Base-by-base conservation (phyloP, 2,888 invertebrate genomes). In the Diogma glabrata region DNA sequence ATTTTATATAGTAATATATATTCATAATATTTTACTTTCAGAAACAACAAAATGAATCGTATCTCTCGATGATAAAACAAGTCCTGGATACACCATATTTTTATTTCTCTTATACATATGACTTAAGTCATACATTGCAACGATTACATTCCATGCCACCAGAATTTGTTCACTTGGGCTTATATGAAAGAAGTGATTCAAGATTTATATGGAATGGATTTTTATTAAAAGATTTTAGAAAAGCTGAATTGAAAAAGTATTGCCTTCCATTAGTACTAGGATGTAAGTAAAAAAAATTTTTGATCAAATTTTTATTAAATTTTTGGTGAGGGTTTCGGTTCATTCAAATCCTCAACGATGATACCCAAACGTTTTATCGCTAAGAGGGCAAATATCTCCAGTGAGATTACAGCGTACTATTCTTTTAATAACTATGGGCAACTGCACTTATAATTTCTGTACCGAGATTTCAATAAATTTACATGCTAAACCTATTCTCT, bases 131-230 rank as follows among this genome's bases (percentile, higher is more conserved):
- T 67, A 80, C 90, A 1, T 75, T 93, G 66, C 96, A 99, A 67
- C 74, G 93, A 56, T 73, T 94, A 56, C 85, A 87, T 60, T 84
- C 85, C 50, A 87, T 87, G 50, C 78, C 86, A 0, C 84, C 88
- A 0, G 89, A 90, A 58, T 92, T 91, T 66, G 75, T 86, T 7
- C 33, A 48, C 19, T 33, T 48, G 75, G 82, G 88, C 1, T 69
- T 90, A 51, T 75, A 82, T 51, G 82, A 82, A 57, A 76, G 90
- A 28, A 86, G 93, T 0, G 96, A 97, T 69, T 73, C 76, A 16
- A 75, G 93, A 51, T 99, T 96, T 71, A 78, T 96, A 6, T 99
- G 97, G 97, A 99, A 99, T 67, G 80, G 82, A 1, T 77, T 84
- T 64, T 72, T 95, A 1, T 69, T 96, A 51, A 74, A 79, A 52